A percentile compares a stretch with the other conserved stretches of the same genome.
Evolutionary conservation across 2,797 vertebrate species (phyloP).

Genomic region (Rhabdomys pumilio): DNA sequence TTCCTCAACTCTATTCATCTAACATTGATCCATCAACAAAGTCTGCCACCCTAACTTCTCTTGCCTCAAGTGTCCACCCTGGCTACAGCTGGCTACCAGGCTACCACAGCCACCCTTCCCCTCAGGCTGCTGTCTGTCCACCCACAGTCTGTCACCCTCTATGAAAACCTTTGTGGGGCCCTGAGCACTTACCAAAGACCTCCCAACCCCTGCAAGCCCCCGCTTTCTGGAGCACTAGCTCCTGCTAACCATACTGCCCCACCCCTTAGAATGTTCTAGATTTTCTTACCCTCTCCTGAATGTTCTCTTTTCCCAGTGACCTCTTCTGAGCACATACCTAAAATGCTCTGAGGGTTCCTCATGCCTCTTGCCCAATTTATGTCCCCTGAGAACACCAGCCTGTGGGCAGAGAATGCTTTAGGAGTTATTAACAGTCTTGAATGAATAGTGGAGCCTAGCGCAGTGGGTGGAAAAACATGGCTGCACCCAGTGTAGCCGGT

Average conservation of each 20-base stretch:
- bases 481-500: neutral
- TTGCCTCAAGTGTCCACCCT: neutral
- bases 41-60: neutral
- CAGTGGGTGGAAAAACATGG: neutral
- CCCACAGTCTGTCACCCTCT: neutral
- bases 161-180: neutral
- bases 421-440: neutral
- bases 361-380: neutral
- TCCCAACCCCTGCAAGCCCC: neutral
- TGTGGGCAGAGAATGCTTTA: neutral
- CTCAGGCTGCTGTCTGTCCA: neutral
- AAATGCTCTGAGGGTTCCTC: neutral
- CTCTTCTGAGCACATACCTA: neutral
- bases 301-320: neutral
- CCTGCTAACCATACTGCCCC: neutral
- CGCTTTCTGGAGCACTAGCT: neutral
- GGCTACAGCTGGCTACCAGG: neutral
- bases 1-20: neutral
- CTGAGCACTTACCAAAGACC: neutral
- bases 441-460: neutral
- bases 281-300: neutral
- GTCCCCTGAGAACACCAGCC: neutral
- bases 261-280: neutral
- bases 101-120: rapidly evolving
- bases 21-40: neutral